Evolutionary conservation across 2,888 invertebrate genomes (phyloP).

Genomic region (Agelastica alni): DNA sequence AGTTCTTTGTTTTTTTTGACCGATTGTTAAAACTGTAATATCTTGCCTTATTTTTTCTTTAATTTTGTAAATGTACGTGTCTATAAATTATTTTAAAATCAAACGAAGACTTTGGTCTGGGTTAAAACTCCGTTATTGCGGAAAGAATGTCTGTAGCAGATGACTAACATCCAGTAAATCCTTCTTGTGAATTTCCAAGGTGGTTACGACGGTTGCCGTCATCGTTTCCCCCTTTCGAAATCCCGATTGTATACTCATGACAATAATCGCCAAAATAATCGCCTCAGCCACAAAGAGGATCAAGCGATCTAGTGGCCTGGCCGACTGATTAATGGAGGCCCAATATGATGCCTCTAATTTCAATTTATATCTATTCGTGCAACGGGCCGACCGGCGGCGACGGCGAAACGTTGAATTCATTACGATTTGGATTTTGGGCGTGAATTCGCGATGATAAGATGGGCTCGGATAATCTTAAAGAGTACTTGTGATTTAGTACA

Average conservation of each 20-base stretch:
- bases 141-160: no score
- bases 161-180: not conserved
- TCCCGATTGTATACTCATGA: slow-evolving; percentile 37
- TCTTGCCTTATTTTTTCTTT: no score
- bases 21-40: no score
- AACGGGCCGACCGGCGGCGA: slow-evolving; percentile 24
- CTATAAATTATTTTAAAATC: no score
- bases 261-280: slow-evolving; percentile 42
- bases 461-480: not conserved
- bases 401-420: slow-evolving; percentile 32
- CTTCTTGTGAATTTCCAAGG: slow-evolving; percentile 4
- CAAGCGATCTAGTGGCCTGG: slow-evolving; percentile 38
- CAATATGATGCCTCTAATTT: slow-evolving; percentile 50
- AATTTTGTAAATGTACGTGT: no score
- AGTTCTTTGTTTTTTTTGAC: no score
- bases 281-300: slow-evolving; percentile 48
- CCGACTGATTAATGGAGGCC: slow-evolving; percentile 49
- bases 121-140: no score
- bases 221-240: slow-evolving; percentile 2
- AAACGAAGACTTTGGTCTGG: no score
- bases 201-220: not conserved
- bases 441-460: slow-evolving; percentile 5
- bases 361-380: slow-evolving; percentile 42
- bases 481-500: slow-evolving; percentile 6
- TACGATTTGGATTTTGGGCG: not conserved